Evolutionary conservation across 1,140 invertebrate genomes (phyloP), one percentile per base, ranked within the genome.

Genomic region (Cydia amplana): DNA sequence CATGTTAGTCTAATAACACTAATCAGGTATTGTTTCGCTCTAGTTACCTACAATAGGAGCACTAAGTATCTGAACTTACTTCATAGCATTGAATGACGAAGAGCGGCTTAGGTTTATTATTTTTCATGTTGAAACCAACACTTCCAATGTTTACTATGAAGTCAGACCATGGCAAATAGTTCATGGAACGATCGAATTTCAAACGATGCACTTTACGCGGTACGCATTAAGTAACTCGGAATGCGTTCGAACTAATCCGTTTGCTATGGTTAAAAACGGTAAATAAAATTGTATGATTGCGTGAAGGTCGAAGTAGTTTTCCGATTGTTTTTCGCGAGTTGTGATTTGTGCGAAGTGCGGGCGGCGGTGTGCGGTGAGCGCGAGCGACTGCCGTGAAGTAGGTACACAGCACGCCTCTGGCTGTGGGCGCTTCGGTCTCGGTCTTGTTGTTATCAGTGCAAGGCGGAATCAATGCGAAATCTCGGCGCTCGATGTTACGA

Each of bases 71-170:
- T 80, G 36, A 77, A 93, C 93, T 93, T 90, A 94, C 93, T 92
- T 94, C 92, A 80, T 94, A 94, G 85, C 93, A 94, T 79, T 93
- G 93, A 80, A 94, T 93, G 73, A 91, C 86, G 78, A 94, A 93
- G 67, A 93, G 81, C 14, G 93, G 93, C 78, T 92, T 91, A 67
- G 85, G 84, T 83, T 90, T 92, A 36, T 79, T 81, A 78, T 81
- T 89, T 75, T 87, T 88, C 89, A 90, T 93, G 86, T 90, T 91
- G 77, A 70, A 70, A 75, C 88, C 65, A 23, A 65, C 49, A 51
- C 64, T 36, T 32, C 23, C 51, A 64, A 43, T 23, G 40, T 74
- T 75, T 73, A 40, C 49, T 51, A 78, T 20, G 12, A 46, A 72
- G 67, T 77, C 78, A 75, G 67, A 46, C 60, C 46, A 65, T 43